Percentiles rank a stretch among this genome's conserved stretches.
Evolutionary conservation across 2,797 vertebrate species (phyloP).

Genomic region (Neomorphus geoffroyi): DNA sequence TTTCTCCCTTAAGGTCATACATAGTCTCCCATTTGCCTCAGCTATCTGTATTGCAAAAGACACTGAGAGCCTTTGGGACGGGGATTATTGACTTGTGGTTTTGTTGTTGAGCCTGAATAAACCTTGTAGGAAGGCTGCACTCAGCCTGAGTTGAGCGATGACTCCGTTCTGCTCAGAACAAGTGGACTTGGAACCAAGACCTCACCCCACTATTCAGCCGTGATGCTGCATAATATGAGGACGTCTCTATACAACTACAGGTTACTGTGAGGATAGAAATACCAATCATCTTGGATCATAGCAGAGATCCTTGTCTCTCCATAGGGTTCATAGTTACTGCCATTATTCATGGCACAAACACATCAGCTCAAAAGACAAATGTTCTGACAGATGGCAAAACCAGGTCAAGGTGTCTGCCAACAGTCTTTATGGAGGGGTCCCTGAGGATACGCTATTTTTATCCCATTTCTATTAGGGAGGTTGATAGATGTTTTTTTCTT

Average conservation of each 20-base stretch:
- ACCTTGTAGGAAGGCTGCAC: neutral
- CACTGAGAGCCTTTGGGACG: neutral
- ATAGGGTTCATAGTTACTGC: neutral
- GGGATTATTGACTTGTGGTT: neutral
- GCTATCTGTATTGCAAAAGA: neutral
- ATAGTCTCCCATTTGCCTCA: neutral
- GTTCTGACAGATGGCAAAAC: neutral
- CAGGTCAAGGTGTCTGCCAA: conserved; percentile 47
- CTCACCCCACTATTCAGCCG: rapidly evolving
- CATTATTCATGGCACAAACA: neutral
- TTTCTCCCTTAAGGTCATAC: neutral
- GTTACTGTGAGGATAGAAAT: neutral
- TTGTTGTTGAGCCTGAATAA: neutral
- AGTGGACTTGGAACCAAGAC: neutral
- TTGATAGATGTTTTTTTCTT: neutral
- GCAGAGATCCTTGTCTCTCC: neutral
- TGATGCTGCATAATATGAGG: neutral
- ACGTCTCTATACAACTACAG: neutral
- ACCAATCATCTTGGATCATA: neutral
- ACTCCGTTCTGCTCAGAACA: neutral
- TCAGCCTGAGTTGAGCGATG: neutral
- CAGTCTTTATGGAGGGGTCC: neutral
- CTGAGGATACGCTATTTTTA: conserved; percentile 7
- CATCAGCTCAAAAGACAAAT: neutral
- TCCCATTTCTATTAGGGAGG: neutral